Evolutionary conservation across 2,888 invertebrate species (phyloP), one percentile per base, ranked within the genome.

Genomic region (Rhynchonema sp.): DNA sequence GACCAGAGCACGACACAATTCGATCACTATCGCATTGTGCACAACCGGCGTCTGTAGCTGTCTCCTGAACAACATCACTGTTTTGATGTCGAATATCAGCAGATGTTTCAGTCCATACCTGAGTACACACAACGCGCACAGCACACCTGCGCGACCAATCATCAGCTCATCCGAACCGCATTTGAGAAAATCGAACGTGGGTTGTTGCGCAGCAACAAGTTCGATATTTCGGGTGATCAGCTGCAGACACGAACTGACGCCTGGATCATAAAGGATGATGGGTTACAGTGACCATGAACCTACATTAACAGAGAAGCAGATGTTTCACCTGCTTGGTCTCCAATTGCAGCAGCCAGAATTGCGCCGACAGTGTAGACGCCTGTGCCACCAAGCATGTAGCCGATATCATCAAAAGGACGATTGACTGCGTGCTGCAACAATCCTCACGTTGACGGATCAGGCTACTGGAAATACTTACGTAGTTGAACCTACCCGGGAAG

Each of bases 71-170:
- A 17, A 6, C 17, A 13, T 38, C 9, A 38, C 6, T 13, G 38
- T 38, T 38, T 38, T 6, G 9, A 17, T 38, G 6, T 38, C 9
- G 6, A 38, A 38, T 38, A 13, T 38, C 17, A n/a, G n/a, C n/a
- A n/a, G n/a, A n/a, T n/a, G n/a, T n/a, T n/a, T n/a, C n/a, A n/a
- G 38, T 13, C 38, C 9, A 13, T 17, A 38, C 38, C 38, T 38
- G 38, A 89, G 72, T 83, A 85, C 85, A 30, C 86, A 72, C 3
- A 83, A 81, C 3, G 86, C 87, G 65, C 83, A 82, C 0, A 89
- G 72, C 68, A 84, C 88, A 0, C 88, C 89, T 53, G 87, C 83
- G 63, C 88, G 79, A 0, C 89, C 89, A 1, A 87, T 86, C 68
- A 89, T 83, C 27, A 87, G 76, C 73, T 89, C 89, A 74, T 89